These are phyloP conservation scores for Pao palembangensis DNA, from an alignment of 2,113 vertebrate species.

Conservation along the genomic window DNA sequence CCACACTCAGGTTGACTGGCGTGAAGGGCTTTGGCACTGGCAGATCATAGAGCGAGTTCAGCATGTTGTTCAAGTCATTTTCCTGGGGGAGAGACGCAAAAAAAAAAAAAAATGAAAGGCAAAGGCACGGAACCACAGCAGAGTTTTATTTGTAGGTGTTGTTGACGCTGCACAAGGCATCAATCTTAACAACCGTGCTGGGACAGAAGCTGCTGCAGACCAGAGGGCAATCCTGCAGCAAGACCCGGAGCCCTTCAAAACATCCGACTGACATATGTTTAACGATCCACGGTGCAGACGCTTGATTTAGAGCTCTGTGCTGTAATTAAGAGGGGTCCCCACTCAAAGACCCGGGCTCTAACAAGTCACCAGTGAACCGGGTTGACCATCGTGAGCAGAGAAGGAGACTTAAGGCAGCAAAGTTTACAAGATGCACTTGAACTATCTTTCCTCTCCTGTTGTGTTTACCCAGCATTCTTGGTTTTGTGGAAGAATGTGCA, in stretches of 20 bases:
- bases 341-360: constrained; percentile 56
- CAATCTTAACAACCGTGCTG: constrained; percentile 36
- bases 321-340: constrained; percentile 69
- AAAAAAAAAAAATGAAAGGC: constrained; percentile 11
- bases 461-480: constrained; percentile 9
- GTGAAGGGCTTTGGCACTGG: constrained; percentile 90
- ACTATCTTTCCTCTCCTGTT: constrained; percentile 18
- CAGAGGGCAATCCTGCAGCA: constrained; percentile 53
- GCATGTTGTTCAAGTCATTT: constrained; percentile 89
- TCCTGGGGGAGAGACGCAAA: constrained; percentile 74
- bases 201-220: constrained; percentile 39
- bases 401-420: background rate
- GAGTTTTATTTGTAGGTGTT: constrained; percentile 42
- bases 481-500: constrained; percentile 14
- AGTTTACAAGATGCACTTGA: constrained; percentile 28
- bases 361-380: constrained; percentile 59
- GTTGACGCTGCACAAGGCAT: constrained; percentile 42
- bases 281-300: constrained; percentile 68
- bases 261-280: constrained; percentile 62
- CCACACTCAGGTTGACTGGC: constrained; percentile 91
- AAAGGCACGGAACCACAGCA: constrained; percentile 20
- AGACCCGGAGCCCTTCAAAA: constrained; percentile 55
- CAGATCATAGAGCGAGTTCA: constrained; percentile 86
- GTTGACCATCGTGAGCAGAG: constrained; percentile 47
- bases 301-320: constrained; percentile 70